Conservation (phyloP, 1,140 invertebrate genomes). For the Eumeta japonica region DNA sequence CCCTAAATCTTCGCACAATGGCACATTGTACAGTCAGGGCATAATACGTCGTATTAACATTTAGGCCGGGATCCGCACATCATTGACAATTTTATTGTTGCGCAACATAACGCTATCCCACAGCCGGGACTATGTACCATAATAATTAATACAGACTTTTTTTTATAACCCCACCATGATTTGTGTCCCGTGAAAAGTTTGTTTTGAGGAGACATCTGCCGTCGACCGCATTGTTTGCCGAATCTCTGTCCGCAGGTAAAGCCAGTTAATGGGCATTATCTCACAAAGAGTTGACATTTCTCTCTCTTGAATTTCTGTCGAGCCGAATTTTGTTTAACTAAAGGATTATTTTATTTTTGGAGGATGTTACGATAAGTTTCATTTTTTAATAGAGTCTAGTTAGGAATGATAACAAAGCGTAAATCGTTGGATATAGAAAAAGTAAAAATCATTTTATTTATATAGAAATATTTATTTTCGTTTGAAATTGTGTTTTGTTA, state of each 20-base stretch:
- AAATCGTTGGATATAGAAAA: too few relatives aligned
- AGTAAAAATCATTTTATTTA: too few relatives aligned
- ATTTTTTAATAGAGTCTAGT: too few relatives aligned
- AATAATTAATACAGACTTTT: constrained; percentile 51
- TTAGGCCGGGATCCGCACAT: constrained; percentile 47
- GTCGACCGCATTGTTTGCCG: constrained; percentile 30
- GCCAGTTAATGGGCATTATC: constrained; percentile 48
- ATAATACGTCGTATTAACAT: constrained; percentile 54
- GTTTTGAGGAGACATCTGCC: constrained; percentile 53
- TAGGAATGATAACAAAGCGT: too few relatives aligned
- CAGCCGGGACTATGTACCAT: constrained; percentile 35
- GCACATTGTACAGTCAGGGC: constrained; percentile 47
- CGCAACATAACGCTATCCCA: constrained; percentile 14
- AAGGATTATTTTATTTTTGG: too few relatives aligned
- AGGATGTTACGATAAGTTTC: too few relatives aligned
- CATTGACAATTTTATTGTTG: constrained; percentile 55
- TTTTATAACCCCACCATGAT: constrained; percentile 41
- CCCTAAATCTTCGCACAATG: constrained; percentile 41
- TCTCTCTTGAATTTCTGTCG: constrained; percentile 35
- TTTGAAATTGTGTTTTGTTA: too few relatives aligned
- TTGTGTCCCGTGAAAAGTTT: constrained; percentile 43
- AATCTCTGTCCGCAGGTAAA: constrained; percentile 42
- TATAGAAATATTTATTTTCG: too few relatives aligned
- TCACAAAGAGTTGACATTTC: constrained; percentile 47
- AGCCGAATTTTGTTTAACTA: constrained; percentile 46